Evolutionary conservation across 2,797 vertebrate genomes (phyloP).

Genomic region (Microctenopoma lineatum): DNA sequence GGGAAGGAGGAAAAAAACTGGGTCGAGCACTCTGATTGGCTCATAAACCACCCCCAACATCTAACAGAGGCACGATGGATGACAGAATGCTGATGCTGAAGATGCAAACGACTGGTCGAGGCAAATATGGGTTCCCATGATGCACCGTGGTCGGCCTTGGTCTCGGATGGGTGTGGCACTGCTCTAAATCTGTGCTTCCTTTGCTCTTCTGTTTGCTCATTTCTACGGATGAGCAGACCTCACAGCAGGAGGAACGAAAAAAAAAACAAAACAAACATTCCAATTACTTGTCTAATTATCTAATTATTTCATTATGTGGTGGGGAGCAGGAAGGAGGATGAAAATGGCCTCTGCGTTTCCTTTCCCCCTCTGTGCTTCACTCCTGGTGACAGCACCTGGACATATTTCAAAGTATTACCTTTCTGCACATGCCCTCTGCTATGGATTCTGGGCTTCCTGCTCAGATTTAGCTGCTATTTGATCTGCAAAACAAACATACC

Average conservation of each 20-base stretch:
- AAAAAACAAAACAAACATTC: slow-evolving; percentile 41
- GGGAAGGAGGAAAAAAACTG: slow-evolving; percentile 22
- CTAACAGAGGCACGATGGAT: slow-evolving; percentile 17
- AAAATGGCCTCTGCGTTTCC: slow-evolving; percentile 49
- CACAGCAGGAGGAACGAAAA: slow-evolving; percentile 56
- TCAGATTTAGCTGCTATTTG: slow-evolving; percentile 1
- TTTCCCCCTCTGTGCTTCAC: slow-evolving; percentile 37
- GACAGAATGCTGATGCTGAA: neutral
- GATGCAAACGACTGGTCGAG: slow-evolving; percentile 22
- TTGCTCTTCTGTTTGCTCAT: slow-evolving; percentile 9
- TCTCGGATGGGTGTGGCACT: slow-evolving; percentile 25
- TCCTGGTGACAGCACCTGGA: slow-evolving; percentile 57
- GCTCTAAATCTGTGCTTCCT: slow-evolving; percentile 4
- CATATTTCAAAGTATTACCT: slow-evolving; percentile 39
- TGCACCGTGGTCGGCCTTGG: slow-evolving; percentile 18
- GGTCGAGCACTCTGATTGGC: slow-evolving; percentile 60
- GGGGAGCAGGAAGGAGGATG: slow-evolving; percentile 69
- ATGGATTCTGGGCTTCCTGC: slow-evolving; percentile 4
- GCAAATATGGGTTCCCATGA: slow-evolving; percentile 22
- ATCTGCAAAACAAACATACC: slow-evolving; percentile 1
- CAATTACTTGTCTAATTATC: slow-evolving; percentile 75
- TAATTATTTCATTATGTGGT: slow-evolving; percentile 78
- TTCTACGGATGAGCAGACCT: slow-evolving; percentile 42
- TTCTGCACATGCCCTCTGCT: slow-evolving; percentile 2
- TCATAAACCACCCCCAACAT: slow-evolving; percentile 34